These are phyloP conservation scores for Seladonia tumulorum DNA, from an alignment of 2,888 invertebrate genomes.

Conservation along the genomic window DNA sequence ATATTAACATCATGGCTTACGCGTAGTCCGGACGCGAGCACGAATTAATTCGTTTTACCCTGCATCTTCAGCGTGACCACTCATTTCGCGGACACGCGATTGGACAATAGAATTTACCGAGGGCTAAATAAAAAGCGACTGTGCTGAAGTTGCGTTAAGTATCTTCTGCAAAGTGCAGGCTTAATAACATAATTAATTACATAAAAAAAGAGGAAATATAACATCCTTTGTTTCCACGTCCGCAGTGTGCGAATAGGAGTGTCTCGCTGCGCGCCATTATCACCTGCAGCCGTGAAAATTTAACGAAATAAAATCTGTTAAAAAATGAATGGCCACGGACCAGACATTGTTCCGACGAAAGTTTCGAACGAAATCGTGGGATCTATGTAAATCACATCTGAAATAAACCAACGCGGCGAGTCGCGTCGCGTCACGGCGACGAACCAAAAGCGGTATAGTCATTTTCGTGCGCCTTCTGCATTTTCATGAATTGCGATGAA, in stretches of 20 bases:
- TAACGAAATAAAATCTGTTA: background rate
- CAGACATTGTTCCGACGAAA: background rate
- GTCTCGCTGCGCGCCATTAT: background rate
- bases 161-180: background rate
- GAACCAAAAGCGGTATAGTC: constrained; percentile 8
- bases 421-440: background rate
- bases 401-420: background rate
- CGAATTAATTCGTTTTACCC: too few relatives aligned
- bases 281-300: background rate
- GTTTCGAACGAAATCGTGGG: background rate
- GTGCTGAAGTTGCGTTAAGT: background rate
- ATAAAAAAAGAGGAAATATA: background rate
- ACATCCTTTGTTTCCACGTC: background rate
- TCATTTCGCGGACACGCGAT: too few relatives aligned
- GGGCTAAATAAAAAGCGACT: background rate
- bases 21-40: too few relatives aligned
- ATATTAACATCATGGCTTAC: too few relatives aligned
- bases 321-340: background rate
- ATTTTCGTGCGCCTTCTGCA: background rate
- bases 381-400: background rate
- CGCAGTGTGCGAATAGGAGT: background rate
- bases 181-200: background rate
- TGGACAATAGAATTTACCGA: background rate
- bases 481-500: constrained; percentile 29
- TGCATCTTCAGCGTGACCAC: too few relatives aligned